phyloP scores from a whole-genome alignment of 2,888 invertebrate species.

The Yponomeuta plumbellus region DNA sequence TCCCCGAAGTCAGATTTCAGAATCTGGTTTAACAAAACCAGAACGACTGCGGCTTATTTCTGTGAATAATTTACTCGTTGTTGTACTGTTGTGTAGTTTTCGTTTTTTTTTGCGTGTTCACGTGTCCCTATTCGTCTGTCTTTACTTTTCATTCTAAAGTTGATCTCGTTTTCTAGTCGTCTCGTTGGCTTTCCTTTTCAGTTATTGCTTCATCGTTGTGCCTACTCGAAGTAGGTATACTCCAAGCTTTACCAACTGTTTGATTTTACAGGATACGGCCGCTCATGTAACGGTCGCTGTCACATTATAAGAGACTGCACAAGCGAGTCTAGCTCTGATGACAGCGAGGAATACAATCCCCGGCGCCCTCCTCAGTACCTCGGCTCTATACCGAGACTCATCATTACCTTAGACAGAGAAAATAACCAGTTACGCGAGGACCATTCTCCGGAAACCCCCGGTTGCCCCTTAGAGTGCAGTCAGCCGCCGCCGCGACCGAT shows the following conservation, averaged over 20 bases:
- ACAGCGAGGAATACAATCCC: constrained; percentile 50
- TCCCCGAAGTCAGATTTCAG: no score
- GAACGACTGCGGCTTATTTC: no score
- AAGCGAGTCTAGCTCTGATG: constrained; percentile 63
- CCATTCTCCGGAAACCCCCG: constrained; percentile 58
- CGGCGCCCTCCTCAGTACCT: constrained; percentile 48
- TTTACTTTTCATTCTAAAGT: constrained; percentile 9
- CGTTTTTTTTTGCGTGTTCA: constrained; percentile 10
- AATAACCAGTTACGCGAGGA: constrained; percentile 59
- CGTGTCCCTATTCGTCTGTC: constrained; percentile 13
- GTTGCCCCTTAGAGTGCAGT: constrained; percentile 48
- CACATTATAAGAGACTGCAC: constrained; percentile 52
- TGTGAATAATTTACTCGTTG: no score
- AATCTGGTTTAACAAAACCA: no score
- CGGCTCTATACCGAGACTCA: constrained; percentile 62
- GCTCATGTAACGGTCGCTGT: constrained; percentile 47
- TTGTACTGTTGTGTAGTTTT: constrained; percentile 13
- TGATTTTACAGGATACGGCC: constrained; percentile 57
- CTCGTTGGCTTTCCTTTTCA: not conserved
- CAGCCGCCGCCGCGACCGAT: constrained; percentile 39
- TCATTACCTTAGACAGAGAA: constrained; percentile 61
- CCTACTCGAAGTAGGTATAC: constrained; percentile 8
- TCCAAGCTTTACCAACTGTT: constrained; percentile 10
- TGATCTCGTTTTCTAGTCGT: not conserved
- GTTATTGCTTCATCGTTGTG: constrained; percentile 8